Base-by-base conservation (phyloP, 2,888 invertebrate genomes). In the Athetis lepigone region DNA sequence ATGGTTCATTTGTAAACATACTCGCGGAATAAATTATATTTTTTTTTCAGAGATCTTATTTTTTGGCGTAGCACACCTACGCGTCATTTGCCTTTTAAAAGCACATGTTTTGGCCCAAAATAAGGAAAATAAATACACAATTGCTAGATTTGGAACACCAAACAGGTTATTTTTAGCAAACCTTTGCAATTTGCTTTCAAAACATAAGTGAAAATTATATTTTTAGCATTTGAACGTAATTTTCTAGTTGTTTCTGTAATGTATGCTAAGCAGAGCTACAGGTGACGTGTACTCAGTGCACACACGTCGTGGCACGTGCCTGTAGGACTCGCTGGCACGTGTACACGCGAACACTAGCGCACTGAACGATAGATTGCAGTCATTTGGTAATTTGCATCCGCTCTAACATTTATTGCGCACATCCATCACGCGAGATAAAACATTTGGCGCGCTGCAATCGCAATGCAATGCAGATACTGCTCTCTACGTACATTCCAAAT, bases 361-460 rank as follows among this genome's bases (percentile, higher is more conserved):
- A 45, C 49, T 27, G 60, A 57, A 11, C 75, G 52, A 70, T 62
- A 58, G 46, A 75, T 63, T 9, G 71, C 46, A 39, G 55, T 37
- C 54, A 51, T 75, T 70, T 43, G 64, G 51, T 70, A 27, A 63
- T 70, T 70, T 55, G 63, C 57, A 45, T 56, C 54, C 46, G 43
- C 58, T 43, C 40, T 51, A 62, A 58, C 54, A 70, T 75, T 75
- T 50, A 75, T 62, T 61, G 62, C 51, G 55, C 23, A 33, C 57
- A 64, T 75, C 64, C 51, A 37, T 75, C 71, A 70, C 64, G 55
- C 43, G 18, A 11, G 39, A 55, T 46, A 50, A 55, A 58, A 72
- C 64, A 58, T 64, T 49, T 25, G 47, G 29, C 29, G 7, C 36
- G 43, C 23, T 51, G 42, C 19, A 39, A 37, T 27, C n/a, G n/a